A percentile compares a stretch with the other conserved stretches of the same genome.
Conservation (phyloP, 1,140 invertebrate species). For the Trachymyrmex septentrionalis region DNA sequence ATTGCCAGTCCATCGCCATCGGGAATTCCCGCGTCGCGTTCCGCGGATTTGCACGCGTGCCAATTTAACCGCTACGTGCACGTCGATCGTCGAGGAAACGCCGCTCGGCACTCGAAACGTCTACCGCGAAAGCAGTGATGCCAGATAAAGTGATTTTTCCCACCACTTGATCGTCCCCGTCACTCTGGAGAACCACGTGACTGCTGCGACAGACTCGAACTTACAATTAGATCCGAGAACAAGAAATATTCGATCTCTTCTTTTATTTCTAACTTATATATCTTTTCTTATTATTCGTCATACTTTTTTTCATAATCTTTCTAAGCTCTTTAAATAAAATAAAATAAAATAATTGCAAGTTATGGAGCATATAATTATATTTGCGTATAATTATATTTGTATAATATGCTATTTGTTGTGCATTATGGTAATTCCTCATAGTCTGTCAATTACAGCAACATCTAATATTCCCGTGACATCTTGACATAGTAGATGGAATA, state of each 20-base stretch:
- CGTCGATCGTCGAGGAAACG: conserved; percentile 30
- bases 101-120: conserved; percentile 41
- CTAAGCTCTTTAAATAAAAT: neutral
- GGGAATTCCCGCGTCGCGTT: conserved; percentile 4
- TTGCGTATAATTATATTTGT: neutral
- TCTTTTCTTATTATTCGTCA: neutral
- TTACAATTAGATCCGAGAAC: neutral
- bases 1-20: neutral
- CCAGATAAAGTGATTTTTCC: neutral
- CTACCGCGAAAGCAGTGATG: conserved; percentile 67
- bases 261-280: neutral
- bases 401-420: neutral
- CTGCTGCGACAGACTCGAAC: neutral
- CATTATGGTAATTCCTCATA: neutral
- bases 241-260: neutral
- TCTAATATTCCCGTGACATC: neutral
- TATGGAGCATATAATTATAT: neutral
- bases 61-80: neutral
- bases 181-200: neutral
- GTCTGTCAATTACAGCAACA: neutral
- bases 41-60: conserved; percentile 20
- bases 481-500: neutral
- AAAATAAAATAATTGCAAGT: neutral
- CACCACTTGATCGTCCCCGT: conserved; percentile 4
- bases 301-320: neutral